phyloP scores from a whole-genome alignment of 2,888 invertebrate species.

The Lagria hirta region DNA sequence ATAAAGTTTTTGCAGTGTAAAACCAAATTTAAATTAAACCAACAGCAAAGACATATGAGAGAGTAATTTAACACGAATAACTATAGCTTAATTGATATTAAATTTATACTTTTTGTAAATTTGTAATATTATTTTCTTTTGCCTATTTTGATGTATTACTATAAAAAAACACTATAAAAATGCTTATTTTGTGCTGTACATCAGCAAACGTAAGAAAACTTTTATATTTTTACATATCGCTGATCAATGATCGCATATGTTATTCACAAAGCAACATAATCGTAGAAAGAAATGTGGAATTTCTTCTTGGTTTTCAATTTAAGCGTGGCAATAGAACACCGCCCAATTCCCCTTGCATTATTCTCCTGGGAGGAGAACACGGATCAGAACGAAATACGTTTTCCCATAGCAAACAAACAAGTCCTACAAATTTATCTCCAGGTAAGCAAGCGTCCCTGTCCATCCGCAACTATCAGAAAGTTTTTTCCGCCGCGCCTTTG shows the following conservation, averaged over 20 bases:
- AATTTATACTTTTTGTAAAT: too few relatives aligned
- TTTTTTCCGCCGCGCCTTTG: too few relatives aligned
- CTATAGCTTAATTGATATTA: too few relatives aligned
- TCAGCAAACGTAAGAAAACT: too few relatives aligned
- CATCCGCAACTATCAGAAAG: too few relatives aligned
- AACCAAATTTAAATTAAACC: too few relatives aligned
- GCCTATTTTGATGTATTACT: too few relatives aligned
- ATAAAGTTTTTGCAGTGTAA: too few relatives aligned
- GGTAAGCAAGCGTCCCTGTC: too few relatives aligned
- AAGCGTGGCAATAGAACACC: constrained; percentile 26
- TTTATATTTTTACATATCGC: constrained; percentile 9
- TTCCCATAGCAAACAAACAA: constrained; percentile 21
- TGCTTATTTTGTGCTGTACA: background rate
- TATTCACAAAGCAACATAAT: constrained; percentile 28
- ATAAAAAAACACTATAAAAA: background rate
- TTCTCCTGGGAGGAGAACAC: constrained; percentile 16
- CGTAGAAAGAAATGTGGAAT: constrained; percentile 22
- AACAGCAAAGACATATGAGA: too few relatives aligned
- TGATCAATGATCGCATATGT: constrained; percentile 28
- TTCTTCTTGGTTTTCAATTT: constrained; percentile 29
- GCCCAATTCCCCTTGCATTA: constrained; percentile 29
- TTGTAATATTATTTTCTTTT: too few relatives aligned
- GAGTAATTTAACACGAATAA: too few relatives aligned
- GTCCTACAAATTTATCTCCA: constrained; percentile 17
- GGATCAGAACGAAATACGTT: constrained; percentile 23